A percentile compares a stretch with the other conserved stretches of the same genome.
Evolutionary conservation across 2,797 vertebrate species (phyloP).

Genomic region (Phyllotis vaccarum): DNA sequence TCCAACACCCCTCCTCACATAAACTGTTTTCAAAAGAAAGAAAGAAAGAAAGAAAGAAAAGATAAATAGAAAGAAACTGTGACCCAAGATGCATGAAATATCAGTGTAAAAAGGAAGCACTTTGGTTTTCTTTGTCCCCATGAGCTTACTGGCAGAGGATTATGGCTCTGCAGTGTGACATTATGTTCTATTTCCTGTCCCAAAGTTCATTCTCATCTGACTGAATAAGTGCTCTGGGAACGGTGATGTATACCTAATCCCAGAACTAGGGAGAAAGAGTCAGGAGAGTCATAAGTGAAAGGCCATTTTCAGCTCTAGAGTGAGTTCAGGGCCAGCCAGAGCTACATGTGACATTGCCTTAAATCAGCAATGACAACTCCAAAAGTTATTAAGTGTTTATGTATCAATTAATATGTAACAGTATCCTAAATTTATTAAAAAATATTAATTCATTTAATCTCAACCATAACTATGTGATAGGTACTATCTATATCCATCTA

Average conservation of each 20-base stretch:
- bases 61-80: not conserved
- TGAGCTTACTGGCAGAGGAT: not conserved
- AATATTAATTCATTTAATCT: not conserved
- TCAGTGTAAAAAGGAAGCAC: not conserved
- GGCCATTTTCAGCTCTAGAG: not conserved
- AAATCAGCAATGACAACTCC: not conserved
- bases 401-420: not conserved
- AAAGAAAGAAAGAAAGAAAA: not conserved
- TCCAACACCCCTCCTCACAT: not conserved
- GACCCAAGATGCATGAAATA: not conserved
- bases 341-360: not conserved
- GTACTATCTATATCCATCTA: not conserved
- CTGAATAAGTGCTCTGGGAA: accelerated
- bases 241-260: not conserved
- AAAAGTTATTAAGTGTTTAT: not conserved
- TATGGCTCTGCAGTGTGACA: too few species aligned
- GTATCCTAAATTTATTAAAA: not conserved
- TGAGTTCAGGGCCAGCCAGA: not conserved
- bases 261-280: not conserved
- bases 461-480: not conserved
- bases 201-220: not conserved
- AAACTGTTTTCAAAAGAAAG: not conserved
- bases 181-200: not conserved
- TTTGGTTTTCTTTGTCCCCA: not conserved
- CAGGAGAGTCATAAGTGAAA: not conserved